These are phyloP conservation scores for Trichopoda pennipes DNA, from an alignment of 2,888 invertebrate genomes.

Conservation along the genomic window DNA sequence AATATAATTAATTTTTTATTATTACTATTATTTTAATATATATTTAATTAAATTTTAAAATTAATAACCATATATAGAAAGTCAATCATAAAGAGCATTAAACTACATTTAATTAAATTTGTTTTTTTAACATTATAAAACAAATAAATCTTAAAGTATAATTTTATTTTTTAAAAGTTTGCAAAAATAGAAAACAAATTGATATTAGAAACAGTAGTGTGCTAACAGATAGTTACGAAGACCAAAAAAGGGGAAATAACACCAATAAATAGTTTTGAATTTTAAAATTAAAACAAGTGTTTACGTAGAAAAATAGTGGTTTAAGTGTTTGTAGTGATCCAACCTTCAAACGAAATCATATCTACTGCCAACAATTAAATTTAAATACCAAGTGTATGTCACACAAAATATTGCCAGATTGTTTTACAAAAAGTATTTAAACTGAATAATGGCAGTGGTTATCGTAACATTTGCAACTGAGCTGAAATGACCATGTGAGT, in stretches of 20 bases:
- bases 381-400: no score
- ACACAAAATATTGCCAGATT: no score
- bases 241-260: constrained; percentile 7
- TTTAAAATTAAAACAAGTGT: constrained; percentile 29
- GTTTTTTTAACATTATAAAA: constrained; percentile 9
- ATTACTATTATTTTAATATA: constrained; percentile 34
- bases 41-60: neutral
- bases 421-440: no score
- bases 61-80: neutral
- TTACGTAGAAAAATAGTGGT: neutral
- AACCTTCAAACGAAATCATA: no score
- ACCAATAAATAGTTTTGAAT: constrained; percentile 22
- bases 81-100: constrained; percentile 28
- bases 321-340: neutral
- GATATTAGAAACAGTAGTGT: constrained; percentile 8
- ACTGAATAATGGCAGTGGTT: no score
- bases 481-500: no score
- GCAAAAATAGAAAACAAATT: constrained; percentile 19
- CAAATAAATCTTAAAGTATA: constrained; percentile 11
- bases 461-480: no score
- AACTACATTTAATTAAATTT: constrained; percentile 41
- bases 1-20: constrained; percentile 31
- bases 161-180: constrained; percentile 17
- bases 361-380: no score
- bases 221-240: neutral